Base-by-base conservation (phyloP, 2,888 invertebrate species). In the Hydropsyche betteni region DNA sequence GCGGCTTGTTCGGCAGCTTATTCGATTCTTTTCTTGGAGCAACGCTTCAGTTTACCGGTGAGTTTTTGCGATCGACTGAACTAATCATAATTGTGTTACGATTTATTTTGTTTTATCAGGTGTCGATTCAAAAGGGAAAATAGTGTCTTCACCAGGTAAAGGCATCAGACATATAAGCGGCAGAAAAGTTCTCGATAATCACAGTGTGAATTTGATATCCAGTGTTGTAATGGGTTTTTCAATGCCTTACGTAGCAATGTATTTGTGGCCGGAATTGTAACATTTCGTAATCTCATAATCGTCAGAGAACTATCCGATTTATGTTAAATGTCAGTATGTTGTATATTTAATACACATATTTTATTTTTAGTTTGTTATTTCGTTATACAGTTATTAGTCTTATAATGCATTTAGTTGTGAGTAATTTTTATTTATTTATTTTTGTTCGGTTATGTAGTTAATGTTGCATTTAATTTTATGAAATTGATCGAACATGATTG, bases 21-120 rank as follows among this genome's bases (percentile, higher is more conserved):
- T 85, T 96, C 74, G 96, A 97, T 84, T 96, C 96, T 0, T 76
- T 94, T 44, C 85, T 97, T 58, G 97, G 96, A 68, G 96, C 95
- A 3, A 92, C 93, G 6, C 82, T 95, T 61, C 97, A 97, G 84
- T 97, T 91, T 83, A n/a, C 68, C 52, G 38, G 38, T 33, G n/a
- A 24, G 44, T 50, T 68, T 33, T 24, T 24, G 24, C 24, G 2
- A 2, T 24, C 24, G 24, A 2, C 24, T 24, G 2, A 53, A 44
- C 10, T 61, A 75, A 24, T 36, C 52, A 33, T 33, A 36, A 7
- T 24, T 55, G 16, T 55, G 12, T 55, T 44, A 44, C 3, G 1
- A n/a, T 14, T 10, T 55, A 12, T 55, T 55, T 52, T 52, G 16
- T 86, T 86, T 14, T 85, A 93, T 7, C 8, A 64, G 94, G 94